These are phyloP conservation scores for Galeopterus variegatus DNA, from an alignment of 2,113 vertebrate species.

Conservation along the genomic window DNA sequence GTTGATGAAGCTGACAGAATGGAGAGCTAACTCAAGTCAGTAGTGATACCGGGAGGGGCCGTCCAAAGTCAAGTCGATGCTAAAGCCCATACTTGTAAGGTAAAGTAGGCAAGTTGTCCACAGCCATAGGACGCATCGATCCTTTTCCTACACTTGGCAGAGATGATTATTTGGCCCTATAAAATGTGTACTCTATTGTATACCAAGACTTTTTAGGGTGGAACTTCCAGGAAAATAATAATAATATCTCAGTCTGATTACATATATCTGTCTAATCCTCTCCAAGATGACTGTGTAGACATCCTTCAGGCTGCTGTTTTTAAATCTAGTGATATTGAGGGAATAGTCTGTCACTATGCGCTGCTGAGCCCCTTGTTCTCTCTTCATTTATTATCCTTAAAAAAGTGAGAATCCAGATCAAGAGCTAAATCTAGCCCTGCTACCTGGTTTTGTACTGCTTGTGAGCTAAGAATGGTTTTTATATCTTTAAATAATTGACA, in stretches of 20 bases:
- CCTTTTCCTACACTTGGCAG: background rate
- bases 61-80: background rate
- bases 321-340: fast-evolving
- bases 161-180: background rate
- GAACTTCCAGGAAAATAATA: background rate
- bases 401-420: no score
- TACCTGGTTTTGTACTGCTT: background rate
- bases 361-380: background rate
- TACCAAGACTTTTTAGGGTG: background rate
- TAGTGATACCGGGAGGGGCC: background rate
- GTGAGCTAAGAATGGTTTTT: background rate
- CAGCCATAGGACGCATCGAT: background rate
- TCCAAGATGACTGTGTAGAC: background rate
- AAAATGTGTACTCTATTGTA: background rate
- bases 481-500: background rate
- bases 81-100: no score
- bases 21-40: background rate
- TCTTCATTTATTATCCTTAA: background rate
- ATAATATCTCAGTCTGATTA: background rate
- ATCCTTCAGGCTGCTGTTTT: background rate
- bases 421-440: background rate
- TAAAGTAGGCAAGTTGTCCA: background rate
- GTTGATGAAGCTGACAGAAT: background rate
- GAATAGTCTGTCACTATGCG: background rate
- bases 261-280: background rate